A percentile compares a stretch with the other conserved stretches of the same genome.
Conservation (phyloP, 2,113 vertebrate species). For the Ahaetulla prasina region DNA sequence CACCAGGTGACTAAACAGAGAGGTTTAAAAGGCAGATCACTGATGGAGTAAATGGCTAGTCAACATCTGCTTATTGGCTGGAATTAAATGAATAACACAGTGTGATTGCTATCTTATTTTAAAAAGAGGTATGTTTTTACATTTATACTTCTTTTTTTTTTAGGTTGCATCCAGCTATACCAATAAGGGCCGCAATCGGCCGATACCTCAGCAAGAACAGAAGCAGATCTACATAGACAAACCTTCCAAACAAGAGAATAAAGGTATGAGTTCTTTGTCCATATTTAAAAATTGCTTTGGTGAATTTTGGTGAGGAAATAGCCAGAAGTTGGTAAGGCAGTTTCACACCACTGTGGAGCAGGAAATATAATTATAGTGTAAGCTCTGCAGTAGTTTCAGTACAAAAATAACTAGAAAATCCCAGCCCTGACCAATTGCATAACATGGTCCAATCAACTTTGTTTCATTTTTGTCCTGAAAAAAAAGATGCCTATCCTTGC, state of each 20-base stretch:
- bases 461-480: neutral
- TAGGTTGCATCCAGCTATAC: conserved; percentile 16
- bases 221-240: conserved; percentile 55
- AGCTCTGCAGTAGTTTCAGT: neutral
- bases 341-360: neutral
- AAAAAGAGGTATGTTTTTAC: neutral
- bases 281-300: neutral
- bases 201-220: neutral
- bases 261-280: conserved; percentile 58
- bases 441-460: neutral
- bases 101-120: neutral
- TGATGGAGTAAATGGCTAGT: neutral
- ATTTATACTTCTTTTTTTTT: neutral
- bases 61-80: neutral
- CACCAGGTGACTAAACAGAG: neutral
- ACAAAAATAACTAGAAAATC: neutral
- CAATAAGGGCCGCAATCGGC: neutral
- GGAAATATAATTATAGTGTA: neutral
- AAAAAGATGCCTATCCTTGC: neutral
- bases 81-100: neutral
- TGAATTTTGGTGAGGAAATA: neutral
- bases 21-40: neutral
- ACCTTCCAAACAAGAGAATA: conserved; percentile 51
- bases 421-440: too few relatives aligned
- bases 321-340: neutral